A percentile compares a stretch with the other conserved stretches of the same genome.
Conservation (phyloP, 2,888 invertebrate genomes). For the Stegophylla sp. region DNA sequence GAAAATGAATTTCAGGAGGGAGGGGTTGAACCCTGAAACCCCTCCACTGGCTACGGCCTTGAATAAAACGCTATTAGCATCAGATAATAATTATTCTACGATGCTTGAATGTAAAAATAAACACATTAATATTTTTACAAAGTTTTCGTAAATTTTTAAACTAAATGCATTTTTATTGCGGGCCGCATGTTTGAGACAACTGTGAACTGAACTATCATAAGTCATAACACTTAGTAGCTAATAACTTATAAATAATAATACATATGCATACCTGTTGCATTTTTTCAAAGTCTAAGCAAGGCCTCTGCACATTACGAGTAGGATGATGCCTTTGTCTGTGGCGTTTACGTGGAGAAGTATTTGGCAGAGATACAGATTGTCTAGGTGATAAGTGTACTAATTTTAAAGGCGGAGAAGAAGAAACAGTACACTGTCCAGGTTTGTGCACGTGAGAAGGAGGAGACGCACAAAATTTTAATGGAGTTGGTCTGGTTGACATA, state of each 20-base stretch:
- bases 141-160: no score
- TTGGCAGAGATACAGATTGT: slow-evolving; percentile 63
- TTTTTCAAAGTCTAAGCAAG: slow-evolving; percentile 94
- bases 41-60: no score
- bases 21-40: no score
- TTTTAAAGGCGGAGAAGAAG: slow-evolving; percentile 65
- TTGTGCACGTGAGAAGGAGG: slow-evolving; percentile 80
- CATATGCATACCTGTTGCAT: slow-evolving; percentile 84
- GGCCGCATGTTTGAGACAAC: no score
- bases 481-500: slow-evolving; percentile 64
- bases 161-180: no score
- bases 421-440: slow-evolving; percentile 66
- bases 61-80: no score
- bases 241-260: slow-evolving; percentile 33
- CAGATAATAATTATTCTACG: no score
- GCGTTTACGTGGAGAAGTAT: slow-evolving; percentile 70
- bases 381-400: slow-evolving; percentile 55
- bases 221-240: background rate
- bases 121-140: no score
- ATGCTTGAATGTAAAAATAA: no score
- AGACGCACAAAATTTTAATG: slow-evolving; percentile 87
- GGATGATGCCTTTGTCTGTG: slow-evolving; percentile 65
- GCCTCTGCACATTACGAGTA: slow-evolving; percentile 72
- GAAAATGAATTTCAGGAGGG: no score
- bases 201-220: no score